phyloP scores from a whole-genome alignment of 2,113 vertebrate genomes.

The Panurus biarmicus region DNA sequence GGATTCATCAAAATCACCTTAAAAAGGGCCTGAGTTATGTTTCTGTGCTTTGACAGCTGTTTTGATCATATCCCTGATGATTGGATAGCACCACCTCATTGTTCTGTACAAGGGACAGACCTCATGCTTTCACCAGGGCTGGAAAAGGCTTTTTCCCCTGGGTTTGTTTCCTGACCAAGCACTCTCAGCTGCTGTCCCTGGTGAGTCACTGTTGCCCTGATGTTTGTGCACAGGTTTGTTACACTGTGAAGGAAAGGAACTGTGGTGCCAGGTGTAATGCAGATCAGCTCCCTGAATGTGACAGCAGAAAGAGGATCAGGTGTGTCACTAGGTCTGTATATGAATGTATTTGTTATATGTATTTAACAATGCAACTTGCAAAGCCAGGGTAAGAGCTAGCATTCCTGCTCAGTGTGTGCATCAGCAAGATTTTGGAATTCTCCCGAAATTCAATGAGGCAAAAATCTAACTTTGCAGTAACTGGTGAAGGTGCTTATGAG shows the following conservation, averaged over 20 bases:
- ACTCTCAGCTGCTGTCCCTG: background rate
- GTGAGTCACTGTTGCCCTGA: background rate
- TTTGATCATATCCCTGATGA: background rate
- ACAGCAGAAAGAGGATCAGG: background rate
- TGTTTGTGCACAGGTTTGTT: rapidly evolving
- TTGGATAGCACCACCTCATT: rapidly evolving
- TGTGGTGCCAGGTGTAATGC: background rate
- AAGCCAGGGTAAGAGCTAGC: background rate
- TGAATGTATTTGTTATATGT: background rate
- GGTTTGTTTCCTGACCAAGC: background rate
- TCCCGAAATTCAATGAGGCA: background rate
- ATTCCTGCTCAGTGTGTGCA: background rate
- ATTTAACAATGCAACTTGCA: background rate
- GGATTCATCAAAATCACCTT: background rate
- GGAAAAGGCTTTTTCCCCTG: no score
- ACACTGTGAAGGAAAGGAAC: background rate
- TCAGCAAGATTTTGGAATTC: background rate
- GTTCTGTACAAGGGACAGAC: background rate
- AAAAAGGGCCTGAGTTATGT: background rate
- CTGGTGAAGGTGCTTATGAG: background rate
- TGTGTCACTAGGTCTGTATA: background rate
- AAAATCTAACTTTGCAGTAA: background rate
- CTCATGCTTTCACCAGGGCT: background rate
- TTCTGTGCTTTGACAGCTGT: background rate
- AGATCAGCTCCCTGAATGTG: background rate